Evolutionary conservation across 2,797 vertebrate species (phyloP), one percentile per base, ranked within the genome.

Genomic region (Serranus cabrilla): DNA sequence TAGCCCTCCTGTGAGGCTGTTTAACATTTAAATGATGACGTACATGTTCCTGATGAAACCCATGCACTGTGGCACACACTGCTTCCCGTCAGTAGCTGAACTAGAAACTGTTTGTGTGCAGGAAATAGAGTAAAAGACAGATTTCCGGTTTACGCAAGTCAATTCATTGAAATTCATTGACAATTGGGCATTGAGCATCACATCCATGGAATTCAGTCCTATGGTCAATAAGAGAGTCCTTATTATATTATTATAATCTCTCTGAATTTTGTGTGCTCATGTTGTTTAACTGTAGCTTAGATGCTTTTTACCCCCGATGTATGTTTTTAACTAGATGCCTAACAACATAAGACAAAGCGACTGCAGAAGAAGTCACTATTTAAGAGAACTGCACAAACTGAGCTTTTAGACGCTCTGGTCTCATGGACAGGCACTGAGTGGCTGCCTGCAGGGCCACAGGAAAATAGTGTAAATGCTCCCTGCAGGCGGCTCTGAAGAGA

Each of bases 401-500:
- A 11, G 23, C 25, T 57, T 10, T 34, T 7, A 49, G 58, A 52
- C 17, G 9, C n/a, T 21, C n/a, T 54, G 34, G 42, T 31, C 17
- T 57, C 57, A 23, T 25, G 34, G 5, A 62, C 2, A 16, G 42
- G 23, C 4, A 2, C 18, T 2, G 16, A 64, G 74, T 51, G 57
- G 7, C n/a, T 42, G 10, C 52, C 58, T 50, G 52, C n/a, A 56
- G 66, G 13, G 12, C 51, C 18, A 31, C 17, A 37, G 11, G 25
- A 31, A 45, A 14, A 27, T 1, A 2, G 23, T 31, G 25, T 14
- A 63, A 54, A 25, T 23, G 6, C 59, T 74, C 78, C 55, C 71
- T 58, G 40, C 56, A 63, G 76, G 23, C 54, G 27, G 3, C 45
- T 42, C 37, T 54, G 20, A 42, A 21, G 43, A 67, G 65, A 74